Percentiles rank a stretch among this genome's conserved stretches.
Evolutionary conservation across 2,113 vertebrate genomes (phyloP).

Genomic region (Equus przewalskii): DNA sequence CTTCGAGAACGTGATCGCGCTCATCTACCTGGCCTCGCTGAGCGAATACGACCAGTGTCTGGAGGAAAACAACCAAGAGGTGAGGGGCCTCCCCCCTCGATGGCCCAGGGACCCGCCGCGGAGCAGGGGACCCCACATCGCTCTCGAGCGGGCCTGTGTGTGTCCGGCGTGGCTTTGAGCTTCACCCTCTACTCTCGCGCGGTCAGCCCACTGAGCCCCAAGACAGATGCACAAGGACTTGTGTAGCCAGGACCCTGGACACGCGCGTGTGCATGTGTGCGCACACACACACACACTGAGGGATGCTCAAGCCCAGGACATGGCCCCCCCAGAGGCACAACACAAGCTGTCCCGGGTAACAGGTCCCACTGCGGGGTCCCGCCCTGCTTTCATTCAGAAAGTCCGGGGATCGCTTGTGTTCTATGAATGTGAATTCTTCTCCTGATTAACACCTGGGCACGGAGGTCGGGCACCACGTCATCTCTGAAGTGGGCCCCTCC

Average conservation of each 20-base stretch:
- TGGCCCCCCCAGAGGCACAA: rapidly evolving
- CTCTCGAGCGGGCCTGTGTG: background rate
- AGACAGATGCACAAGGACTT: background rate
- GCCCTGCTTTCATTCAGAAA: background rate
- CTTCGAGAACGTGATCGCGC: conserved; percentile 94
- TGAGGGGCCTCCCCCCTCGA: conserved; percentile 76
- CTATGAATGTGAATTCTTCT: background rate
- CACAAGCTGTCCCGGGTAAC: rapidly evolving
- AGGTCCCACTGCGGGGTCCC: background rate
- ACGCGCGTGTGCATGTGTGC: too few species aligned
- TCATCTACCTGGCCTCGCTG: conserved; percentile 95
- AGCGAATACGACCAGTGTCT: conserved; percentile 95
- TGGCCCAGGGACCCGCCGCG: background rate
- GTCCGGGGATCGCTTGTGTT: background rate
- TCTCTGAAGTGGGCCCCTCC: rapidly evolving
- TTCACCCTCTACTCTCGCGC: rapidly evolving
- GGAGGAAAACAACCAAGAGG: conserved; percentile 92
- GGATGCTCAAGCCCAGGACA: background rate
- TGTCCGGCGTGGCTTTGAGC: background rate
- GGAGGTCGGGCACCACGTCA: rapidly evolving
- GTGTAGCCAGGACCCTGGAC: background rate
- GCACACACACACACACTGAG: background rate
- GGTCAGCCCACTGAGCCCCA: background rate
- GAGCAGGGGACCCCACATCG: background rate
- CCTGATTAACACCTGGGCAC: rapidly evolving